These are phyloP conservation scores for Deilephila elpenor DNA, from an alignment of 2,888 invertebrate species.

Conservation along the genomic window DNA sequence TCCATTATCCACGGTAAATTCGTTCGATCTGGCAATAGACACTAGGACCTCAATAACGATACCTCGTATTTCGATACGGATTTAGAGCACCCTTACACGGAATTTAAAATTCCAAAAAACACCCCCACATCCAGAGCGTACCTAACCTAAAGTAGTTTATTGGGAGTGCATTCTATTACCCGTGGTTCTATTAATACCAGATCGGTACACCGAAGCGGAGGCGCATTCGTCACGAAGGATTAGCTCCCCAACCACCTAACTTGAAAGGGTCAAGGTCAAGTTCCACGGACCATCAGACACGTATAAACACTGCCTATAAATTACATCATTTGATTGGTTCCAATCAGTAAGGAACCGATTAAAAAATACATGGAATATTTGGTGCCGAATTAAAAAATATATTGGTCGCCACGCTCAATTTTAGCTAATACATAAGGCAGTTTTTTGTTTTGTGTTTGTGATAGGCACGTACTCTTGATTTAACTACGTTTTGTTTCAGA, in stretches of 20 bases:
- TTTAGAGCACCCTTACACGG: conserved; percentile 32
- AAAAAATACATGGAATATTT: conserved; percentile 62
- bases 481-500: conserved; percentile 21
- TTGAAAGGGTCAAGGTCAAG: conserved; percentile 64
- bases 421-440: conserved; percentile 54
- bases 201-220: conserved; percentile 71
- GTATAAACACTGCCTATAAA: conserved; percentile 70
- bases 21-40: no score
- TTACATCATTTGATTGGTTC: conserved; percentile 80
- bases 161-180: conserved; percentile 36
- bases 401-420: conserved; percentile 61
- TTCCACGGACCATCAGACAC: conserved; percentile 54
- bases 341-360: conserved; percentile 76
- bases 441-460: conserved; percentile 17
- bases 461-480: conserved; percentile 29
- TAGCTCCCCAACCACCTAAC: conserved; percentile 49
- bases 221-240: conserved; percentile 76
- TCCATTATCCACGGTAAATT: no score
- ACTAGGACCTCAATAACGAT: background rate
- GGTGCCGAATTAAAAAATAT: conserved; percentile 55
- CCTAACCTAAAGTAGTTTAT: background rate
- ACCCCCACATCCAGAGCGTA: background rate
- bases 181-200: conserved; percentile 69
- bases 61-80: background rate
- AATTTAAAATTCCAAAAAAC: conserved; percentile 1